phyloP scores from a whole-genome alignment of 2,888 invertebrate genomes.

The Thymelicus sylvestris region DNA sequence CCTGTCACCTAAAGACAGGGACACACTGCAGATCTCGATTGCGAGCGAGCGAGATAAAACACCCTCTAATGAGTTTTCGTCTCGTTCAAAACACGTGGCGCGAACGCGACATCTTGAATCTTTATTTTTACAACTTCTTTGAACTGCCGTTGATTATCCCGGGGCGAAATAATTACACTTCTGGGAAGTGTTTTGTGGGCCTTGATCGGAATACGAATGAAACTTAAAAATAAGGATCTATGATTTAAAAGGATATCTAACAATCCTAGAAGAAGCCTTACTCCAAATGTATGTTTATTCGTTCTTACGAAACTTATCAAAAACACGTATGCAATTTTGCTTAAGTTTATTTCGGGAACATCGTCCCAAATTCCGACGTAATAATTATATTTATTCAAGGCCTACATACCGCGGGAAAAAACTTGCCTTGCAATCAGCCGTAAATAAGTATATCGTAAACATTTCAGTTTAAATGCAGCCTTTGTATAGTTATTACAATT shows the following conservation, averaged over 20 bases:
- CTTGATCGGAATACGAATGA: constrained; percentile 13
- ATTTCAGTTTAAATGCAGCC: background rate
- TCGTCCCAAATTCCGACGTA: no score
- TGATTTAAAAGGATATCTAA: background rate
- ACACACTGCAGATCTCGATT: background rate
- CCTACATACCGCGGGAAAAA: no score
- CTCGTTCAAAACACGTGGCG: constrained; percentile 53
- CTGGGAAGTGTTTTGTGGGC: constrained; percentile 34
- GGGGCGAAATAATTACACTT: constrained; percentile 45
- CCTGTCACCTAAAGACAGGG: constrained; percentile 26
- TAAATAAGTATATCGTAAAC: background rate
- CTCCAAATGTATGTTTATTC: no score
- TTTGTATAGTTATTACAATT: background rate
- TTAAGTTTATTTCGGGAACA: no score
- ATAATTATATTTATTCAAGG: no score
- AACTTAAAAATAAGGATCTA: background rate
- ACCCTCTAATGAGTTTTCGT: constrained; percentile 45
- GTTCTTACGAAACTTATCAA: no score
- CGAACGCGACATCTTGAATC: constrained; percentile 53
- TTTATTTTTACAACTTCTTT: constrained; percentile 63
- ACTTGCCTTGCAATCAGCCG: no score
- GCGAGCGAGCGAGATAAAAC: constrained; percentile 7
- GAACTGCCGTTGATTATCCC: constrained; percentile 55
- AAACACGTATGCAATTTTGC: no score
- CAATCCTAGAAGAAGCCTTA: no score